Evolutionary conservation across 2,888 invertebrate genomes (phyloP).

Genomic region (Andrena marginata): DNA sequence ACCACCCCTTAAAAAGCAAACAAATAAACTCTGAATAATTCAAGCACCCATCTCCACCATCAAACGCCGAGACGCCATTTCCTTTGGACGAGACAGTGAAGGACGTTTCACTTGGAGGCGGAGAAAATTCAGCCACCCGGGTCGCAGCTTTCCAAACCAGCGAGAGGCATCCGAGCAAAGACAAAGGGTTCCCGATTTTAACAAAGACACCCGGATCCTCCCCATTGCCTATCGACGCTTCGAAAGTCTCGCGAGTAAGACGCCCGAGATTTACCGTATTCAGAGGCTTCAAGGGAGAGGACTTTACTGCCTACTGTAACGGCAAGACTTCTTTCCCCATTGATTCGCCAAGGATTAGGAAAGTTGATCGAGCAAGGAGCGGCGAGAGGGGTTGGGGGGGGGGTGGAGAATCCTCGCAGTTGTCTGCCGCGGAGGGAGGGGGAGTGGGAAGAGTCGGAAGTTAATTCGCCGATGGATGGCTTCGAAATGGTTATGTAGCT

Average conservation of each 20-base stretch:
- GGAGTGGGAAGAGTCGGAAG: constrained; percentile 57
- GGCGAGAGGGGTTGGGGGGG: neutral
- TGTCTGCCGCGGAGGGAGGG: constrained; percentile 21
- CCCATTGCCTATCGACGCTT: constrained; percentile 11
- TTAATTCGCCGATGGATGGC: constrained; percentile 64
- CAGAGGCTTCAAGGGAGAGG: neutral
- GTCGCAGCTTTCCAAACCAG: neutral
- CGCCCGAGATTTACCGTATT: constrained; percentile 25
- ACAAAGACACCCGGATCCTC: constrained; percentile 9
- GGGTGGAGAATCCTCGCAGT: constrained; percentile 29
- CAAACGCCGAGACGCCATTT: neutral
- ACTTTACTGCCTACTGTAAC: constrained; percentile 45
- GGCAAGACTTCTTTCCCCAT: constrained; percentile 42
- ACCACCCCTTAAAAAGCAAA: neutral
- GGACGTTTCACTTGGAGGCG: neutral
- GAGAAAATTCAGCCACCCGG: constrained; percentile 13
- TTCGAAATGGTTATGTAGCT: constrained; percentile 57
- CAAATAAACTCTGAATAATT: neutral
- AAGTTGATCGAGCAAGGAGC: constrained; percentile 58
- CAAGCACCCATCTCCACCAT: neutral
- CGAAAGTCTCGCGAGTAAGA: constrained; percentile 1
- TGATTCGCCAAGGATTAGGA: constrained; percentile 61
- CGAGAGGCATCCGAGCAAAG: neutral
- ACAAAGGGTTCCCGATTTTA: constrained; percentile 4
- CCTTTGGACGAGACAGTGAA: neutral